phyloP scores from a whole-genome alignment of 2,888 invertebrate species.

The Drosophila recens region DNA sequence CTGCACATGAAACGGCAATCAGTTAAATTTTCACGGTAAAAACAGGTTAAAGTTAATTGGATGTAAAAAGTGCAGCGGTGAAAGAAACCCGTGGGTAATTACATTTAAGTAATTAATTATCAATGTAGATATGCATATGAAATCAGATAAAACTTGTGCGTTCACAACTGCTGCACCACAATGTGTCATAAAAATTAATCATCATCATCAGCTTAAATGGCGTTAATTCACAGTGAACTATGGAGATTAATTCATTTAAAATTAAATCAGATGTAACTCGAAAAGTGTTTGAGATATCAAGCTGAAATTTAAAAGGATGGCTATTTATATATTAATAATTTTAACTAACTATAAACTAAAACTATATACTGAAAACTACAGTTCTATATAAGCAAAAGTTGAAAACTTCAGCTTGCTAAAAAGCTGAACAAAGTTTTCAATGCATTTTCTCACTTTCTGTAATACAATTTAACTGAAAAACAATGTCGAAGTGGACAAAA shows the following conservation, averaged over 20 bases:
- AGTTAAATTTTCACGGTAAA: constrained; percentile 59
- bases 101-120: constrained; percentile 12
- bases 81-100: constrained; percentile 48
- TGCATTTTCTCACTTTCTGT: constrained; percentile 28
- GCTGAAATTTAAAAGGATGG: not conserved
- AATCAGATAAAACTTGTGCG: constrained; percentile 11
- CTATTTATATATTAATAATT: not conserved
- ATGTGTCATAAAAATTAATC: constrained; percentile 36
- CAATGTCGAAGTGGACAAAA: constrained; percentile 12
- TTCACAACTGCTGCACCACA: constrained; percentile 12
- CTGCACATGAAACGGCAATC: constrained; percentile 60
- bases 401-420: constrained; percentile 19
- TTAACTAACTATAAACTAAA: too few species aligned
- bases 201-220: constrained; percentile 18
- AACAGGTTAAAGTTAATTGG: constrained; percentile 69
- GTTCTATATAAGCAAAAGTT: constrained; percentile 25
- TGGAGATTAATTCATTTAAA: constrained; percentile 19
- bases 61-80: constrained; percentile 40
- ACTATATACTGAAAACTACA: constrained; percentile 8
- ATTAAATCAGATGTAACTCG: not conserved
- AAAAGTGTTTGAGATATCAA: not conserved
- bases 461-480: not conserved
- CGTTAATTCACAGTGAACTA: constrained; percentile 30
- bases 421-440: constrained; percentile 30
- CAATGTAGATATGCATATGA: constrained; percentile 8